Conservation (phyloP, 2,797 vertebrate genomes). For the Pseudomugil gertrudae region DNA sequence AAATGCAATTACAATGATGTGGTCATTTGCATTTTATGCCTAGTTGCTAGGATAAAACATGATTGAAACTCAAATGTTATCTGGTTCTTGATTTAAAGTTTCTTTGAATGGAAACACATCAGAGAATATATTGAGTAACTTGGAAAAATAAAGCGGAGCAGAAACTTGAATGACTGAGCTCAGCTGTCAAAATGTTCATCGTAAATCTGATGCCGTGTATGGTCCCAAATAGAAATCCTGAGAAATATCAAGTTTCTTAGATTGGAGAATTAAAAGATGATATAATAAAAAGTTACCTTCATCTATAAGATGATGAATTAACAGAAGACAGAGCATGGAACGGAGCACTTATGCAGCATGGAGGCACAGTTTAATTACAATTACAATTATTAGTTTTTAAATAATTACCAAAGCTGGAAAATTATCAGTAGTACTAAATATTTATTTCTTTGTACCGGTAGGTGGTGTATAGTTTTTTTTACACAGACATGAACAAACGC, state of each 20-base stretch:
- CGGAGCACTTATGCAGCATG: too few relatives aligned
- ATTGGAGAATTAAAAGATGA: too few relatives aligned
- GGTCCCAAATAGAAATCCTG: background rate
- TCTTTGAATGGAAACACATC: background rate
- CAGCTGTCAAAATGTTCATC: background rate
- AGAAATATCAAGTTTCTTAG: too few relatives aligned
- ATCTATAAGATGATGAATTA: too few relatives aligned
- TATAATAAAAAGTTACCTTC: too few relatives aligned
- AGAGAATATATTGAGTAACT: background rate
- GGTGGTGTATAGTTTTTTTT: too few relatives aligned
- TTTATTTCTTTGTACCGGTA: too few relatives aligned
- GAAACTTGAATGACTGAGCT: background rate
- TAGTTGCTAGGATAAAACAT: background rate
- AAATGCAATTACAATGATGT: constrained; percentile 52
- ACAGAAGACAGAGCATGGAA: too few relatives aligned
- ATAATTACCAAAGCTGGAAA: too few relatives aligned
- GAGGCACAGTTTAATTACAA: too few relatives aligned
- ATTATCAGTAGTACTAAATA: too few relatives aligned
- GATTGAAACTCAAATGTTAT: background rate
- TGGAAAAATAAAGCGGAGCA: background rate
- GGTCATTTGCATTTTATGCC: background rate
- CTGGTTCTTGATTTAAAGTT: background rate
- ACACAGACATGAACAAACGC: background rate
- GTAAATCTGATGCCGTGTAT: background rate
- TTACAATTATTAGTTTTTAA: too few relatives aligned